These are phyloP conservation scores for Notocelia uddmanniana DNA, from an alignment of 2,888 invertebrate species.

Conservation along the genomic window DNA sequence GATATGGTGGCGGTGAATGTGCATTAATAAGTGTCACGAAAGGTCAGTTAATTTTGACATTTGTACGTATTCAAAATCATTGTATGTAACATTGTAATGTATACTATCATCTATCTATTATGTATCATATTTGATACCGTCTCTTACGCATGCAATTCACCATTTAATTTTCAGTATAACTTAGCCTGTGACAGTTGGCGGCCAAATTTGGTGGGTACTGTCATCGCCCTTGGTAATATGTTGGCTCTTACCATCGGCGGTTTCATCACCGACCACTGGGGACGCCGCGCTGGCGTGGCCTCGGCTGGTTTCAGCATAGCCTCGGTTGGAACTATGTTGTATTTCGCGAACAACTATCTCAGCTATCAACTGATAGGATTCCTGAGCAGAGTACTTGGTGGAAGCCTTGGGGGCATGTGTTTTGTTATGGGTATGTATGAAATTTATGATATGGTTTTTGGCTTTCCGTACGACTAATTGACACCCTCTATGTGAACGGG, in stretches of 20 bases:
- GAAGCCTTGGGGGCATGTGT: background rate
- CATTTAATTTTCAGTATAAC: slow-evolving; percentile 19
- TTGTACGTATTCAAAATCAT: too few relatives aligned
- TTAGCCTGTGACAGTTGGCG: slow-evolving; percentile 37
- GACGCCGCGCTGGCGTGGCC: slow-evolving; percentile 11
- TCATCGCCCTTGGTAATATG: slow-evolving; percentile 4
- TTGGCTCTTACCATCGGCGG: slow-evolving; percentile 10
- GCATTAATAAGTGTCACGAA: too few relatives aligned
- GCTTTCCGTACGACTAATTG: too few relatives aligned
- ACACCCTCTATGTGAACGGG: too few relatives aligned
- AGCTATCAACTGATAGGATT: slow-evolving; percentile 3
- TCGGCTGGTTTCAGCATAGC: slow-evolving; percentile 9
- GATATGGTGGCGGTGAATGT: too few relatives aligned
- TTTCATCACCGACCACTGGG: slow-evolving; percentile 28
- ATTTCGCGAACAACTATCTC: slow-evolving; percentile 2
- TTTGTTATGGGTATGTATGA: slow-evolving; percentile 21
- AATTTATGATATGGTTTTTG: too few relatives aligned
- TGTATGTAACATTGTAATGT: too few relatives aligned
- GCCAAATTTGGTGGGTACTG: slow-evolving; percentile 11
- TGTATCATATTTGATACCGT: background rate
- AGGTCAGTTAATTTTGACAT: too few relatives aligned
- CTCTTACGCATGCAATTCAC: background rate
- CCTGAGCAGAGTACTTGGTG: background rate
- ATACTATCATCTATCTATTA: background rate
- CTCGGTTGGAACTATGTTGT: slow-evolving; percentile 7